Evolutionary conservation across 2,797 vertebrate species (phyloP), one percentile per base, ranked within the genome.

Genomic region (Coreius guichenoti): DNA sequence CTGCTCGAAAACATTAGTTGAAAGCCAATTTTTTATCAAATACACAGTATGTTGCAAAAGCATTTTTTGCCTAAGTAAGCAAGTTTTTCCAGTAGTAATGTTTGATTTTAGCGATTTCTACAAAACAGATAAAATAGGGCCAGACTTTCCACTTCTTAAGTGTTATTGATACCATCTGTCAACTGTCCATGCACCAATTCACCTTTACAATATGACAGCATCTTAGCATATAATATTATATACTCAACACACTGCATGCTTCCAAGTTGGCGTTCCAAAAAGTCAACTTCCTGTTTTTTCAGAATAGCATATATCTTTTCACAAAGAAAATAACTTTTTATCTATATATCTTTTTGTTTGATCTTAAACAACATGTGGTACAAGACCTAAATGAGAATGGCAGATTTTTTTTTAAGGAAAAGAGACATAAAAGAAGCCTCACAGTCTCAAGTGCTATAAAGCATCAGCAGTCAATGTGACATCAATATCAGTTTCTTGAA

Each of bases 211-310:
- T 84, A 93, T 93, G 92, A 94, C 91, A 92, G 86, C 87, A 91
- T 90, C 91, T 93, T 92, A 91, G 90, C 86, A 94, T 92, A 94
- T 88, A 75, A 93, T 90, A 92, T 88, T 90, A 82, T 90, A 92
- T 92, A 92, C 93, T 94, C 91, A 93, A 89, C 91, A 94, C 91
- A 93, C 92, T 68, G 92, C 94, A 95, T 95, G 94, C 94, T 93
- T 93, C 92, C 90, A 80, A 90, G 87, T 91, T 93, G 91, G 92
- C 86, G 81, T 94, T 92, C 92, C 92, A 90, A 78, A 90, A 86
- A 78, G 13, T 73, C 17, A 73, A 73, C 84, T 19, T 58, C 58
- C 73, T 36, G 36, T 23, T 51, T 33, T 76, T 29, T 74, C 63
- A 77, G 21, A 87, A 81, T 73, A 82, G 51, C 83, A 75, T 61